A percentile compares a stretch with the other conserved stretches of the same genome.
phyloP scores from a whole-genome alignment of 2,888 invertebrate species.

The Drosophila sordidula region DNA sequence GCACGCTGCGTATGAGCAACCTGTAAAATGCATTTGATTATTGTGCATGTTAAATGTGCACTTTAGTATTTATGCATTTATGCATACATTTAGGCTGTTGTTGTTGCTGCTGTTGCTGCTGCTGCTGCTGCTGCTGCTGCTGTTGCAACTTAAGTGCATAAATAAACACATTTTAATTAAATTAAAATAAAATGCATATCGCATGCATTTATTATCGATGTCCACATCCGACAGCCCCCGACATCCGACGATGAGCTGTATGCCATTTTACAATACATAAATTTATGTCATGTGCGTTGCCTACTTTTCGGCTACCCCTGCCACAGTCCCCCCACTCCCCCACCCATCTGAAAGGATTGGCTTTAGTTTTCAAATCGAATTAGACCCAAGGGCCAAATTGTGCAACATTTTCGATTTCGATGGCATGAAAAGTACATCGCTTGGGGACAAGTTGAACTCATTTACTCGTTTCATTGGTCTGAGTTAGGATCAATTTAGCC shows the following conservation, averaged over 20 bases:
- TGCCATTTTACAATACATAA: conserved; percentile 63
- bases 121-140: conserved; percentile 26
- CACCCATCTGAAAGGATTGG: conserved; percentile 21
- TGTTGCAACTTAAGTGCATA: conserved; percentile 72
- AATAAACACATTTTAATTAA: conserved; percentile 80
- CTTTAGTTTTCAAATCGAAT: conserved; percentile 72
- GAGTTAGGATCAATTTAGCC: conserved; percentile 8
- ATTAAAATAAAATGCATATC: conserved; percentile 71
- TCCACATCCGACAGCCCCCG: conserved; percentile 49
- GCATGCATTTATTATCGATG: conserved; percentile 69
- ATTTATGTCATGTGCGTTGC: conserved; percentile 56
- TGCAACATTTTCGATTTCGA: conserved; percentile 68
- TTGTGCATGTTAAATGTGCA: conserved; percentile 56
- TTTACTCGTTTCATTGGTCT: conserved; percentile 31
- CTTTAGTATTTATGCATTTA: conserved; percentile 51
- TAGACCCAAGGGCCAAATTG: conserved; percentile 73
- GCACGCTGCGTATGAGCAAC: conserved; percentile 47
- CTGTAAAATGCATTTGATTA: conserved; percentile 43
- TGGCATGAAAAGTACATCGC: conserved; percentile 47
- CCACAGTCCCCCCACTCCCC: background rate
- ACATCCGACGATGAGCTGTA: conserved; percentile 33
- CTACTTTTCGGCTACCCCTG: conserved; percentile 23
- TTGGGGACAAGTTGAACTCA: conserved; percentile 54
- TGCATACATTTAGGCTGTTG: conserved; percentile 45
- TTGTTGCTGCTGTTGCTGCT: conserved; percentile 17